Evolutionary conservation across 2,113 vertebrate genomes (phyloP), one percentile per base, ranked within the genome.

Genomic region (Microcebus griseorufus): DNA sequence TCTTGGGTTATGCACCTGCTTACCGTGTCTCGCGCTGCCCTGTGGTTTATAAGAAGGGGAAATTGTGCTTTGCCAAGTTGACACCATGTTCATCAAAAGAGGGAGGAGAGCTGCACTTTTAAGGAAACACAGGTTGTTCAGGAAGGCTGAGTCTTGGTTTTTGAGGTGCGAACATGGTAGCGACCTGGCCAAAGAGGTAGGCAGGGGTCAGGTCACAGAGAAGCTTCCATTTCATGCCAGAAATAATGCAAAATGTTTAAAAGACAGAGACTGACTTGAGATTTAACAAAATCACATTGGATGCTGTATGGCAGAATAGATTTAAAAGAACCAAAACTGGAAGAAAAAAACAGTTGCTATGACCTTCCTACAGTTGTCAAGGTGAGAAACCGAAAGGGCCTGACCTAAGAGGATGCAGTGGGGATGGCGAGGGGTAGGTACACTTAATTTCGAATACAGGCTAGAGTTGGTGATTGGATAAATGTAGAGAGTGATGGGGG

Each of bases 61-160:
- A 95, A 93, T 16, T 37, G 37, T 23, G n/a, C 45, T 95, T 82
- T 75, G 32, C 45, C 34, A 76, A 65, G 17, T 14, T 69, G 37
- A 90, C 23, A 60, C n/a, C 42, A 92, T 95, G 93, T 97, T 97
- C 80, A 87, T 89, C 5, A 78, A 95, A 94, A 83, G 48, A 85
- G 55, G 32, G 22, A 60, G 32, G 84, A 14, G n/a, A 37, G 2
- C 39, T 37, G 25, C 8, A 37, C 27, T 9, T 86, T 62, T 80
- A 88, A 80, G 64, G 79, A 94, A 82, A 27, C 1, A 3, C 2
- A 9, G 25, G 37, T 9, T 7, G 14, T 62, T 76, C 84, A 12
- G 64, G 87, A 13, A 53, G n/a, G 14, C 27, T 67, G 69, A 70
- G 60, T 76, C 67, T 45, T 72, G 42, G n/a, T 69, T 81, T 51